Conservation (phyloP, 92 coral and sea anemone genomes). For the Porites lobata region DNA sequence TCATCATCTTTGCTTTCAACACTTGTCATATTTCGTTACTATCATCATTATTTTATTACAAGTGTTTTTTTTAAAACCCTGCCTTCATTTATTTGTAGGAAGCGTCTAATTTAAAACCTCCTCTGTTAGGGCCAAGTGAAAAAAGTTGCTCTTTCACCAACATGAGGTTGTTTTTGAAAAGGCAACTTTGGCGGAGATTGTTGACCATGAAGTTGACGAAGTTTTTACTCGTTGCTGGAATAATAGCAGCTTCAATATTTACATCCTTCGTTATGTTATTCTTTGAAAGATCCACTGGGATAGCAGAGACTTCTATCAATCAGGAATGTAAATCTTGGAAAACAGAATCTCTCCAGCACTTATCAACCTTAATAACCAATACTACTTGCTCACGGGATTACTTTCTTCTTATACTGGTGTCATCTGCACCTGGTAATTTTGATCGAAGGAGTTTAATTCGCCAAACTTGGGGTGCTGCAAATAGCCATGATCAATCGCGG, state of each 20-base stretch:
- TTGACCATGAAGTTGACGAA: neutral
- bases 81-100: too few relatives aligned
- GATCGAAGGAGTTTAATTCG: constrained; percentile 8
- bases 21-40: too few relatives aligned
- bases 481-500: neutral
- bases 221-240: neutral
- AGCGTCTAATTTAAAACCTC: too few relatives aligned
- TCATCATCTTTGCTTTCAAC: too few relatives aligned
- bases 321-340: constrained; percentile 26
- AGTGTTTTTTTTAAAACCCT: too few relatives aligned
- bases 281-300: neutral
- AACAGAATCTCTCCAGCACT: neutral
- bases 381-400: neutral
- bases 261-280: neutral
- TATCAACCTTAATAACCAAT: constrained; percentile 9
- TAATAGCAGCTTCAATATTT: neutral
- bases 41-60: too few relatives aligned
- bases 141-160: too few relatives aligned
- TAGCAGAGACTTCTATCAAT: neutral
- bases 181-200: too few relatives aligned
- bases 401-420: constrained; percentile 19
- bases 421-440: constrained; percentile 23
- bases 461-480: constrained; percentile 19
- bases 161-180: too few relatives aligned
- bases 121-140: too few relatives aligned